These are phyloP conservation scores for Meda fulgida DNA, from an alignment of 2,797 vertebrate species.

Conservation along the genomic window DNA sequence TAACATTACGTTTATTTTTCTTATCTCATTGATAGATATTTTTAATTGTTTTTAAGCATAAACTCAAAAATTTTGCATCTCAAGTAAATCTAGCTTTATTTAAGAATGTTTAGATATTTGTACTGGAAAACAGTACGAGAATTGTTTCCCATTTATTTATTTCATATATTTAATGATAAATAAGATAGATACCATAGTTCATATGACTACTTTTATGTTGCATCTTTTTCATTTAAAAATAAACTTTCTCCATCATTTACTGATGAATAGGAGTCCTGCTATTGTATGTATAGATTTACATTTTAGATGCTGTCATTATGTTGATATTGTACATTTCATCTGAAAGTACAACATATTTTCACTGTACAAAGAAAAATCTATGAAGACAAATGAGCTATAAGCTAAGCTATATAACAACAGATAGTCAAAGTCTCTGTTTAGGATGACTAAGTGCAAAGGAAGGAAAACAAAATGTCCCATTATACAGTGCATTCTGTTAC, in stretches of 20 bases:
- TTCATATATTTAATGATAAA: not conserved
- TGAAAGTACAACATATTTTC: not conserved
- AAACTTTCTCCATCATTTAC: not conserved
- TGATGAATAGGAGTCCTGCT: not conserved
- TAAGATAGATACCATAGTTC: not conserved
- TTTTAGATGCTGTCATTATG: not conserved
- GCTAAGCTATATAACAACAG: not conserved
- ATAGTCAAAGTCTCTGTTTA: not conserved
- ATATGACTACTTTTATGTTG: not conserved
- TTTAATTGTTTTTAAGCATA: no score
- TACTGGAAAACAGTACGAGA: no score
- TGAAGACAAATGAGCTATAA: not conserved
- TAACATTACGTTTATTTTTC: not conserved
- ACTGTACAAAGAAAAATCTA: not conserved
- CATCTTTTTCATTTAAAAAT: not conserved
- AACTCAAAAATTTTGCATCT: no score
- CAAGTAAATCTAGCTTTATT: no score
- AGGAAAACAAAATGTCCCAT: not conserved
- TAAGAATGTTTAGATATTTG: no score
- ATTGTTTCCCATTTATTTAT: no score
- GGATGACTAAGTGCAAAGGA: not conserved
- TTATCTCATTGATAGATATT: not conserved
- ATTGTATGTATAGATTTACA: not conserved
- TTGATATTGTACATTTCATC: not conserved
- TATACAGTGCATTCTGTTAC: not conserved